Evolutionary conservation across 2,888 invertebrate genomes (phyloP), one percentile per base, ranked within the genome.

Genomic region (Napeogenes inachia): DNA sequence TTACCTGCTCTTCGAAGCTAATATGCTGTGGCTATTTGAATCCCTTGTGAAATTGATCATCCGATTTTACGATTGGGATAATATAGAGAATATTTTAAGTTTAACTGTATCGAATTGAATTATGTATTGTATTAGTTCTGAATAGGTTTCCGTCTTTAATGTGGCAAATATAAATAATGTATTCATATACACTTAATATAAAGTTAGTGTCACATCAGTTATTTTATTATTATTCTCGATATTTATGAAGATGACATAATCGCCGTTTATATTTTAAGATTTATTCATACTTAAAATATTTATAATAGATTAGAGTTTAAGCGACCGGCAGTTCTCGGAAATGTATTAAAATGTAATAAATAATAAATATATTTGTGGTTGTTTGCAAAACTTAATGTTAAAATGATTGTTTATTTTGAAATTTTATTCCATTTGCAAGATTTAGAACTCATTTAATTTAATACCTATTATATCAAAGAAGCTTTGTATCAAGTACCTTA

Each of bases 331-430:
- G 30, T 50, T 50, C 50, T 50, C 50, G 30, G 50, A 50, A 50
- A 50, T 50, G 30, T 50, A 30, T 50, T 50, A 50, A 50, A 21
- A 21, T 21, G 21, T 21, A 21, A 21, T n/a, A 10, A 30, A n/a
- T 50, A 50, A 50, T 50, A 50, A 50, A 21, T 50, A 50, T 30
- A 30, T 50, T 8, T 30, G 12, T 30, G 2, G 50, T 30, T 30
- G 30, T 47, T 60, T 45, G 45, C 12, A 46, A 54, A 45, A 45
- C 59, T 42, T 63, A 63, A 63, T 63, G 63, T 60, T 32, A 57
- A 54, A 60, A 60, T 63, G 60, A 63, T 63, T 54, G 35, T 60
- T 10, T 57, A 63, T 60, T 57, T 45, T 30, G 33, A 35, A 33
- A 21, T 32, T 12, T 32, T 35, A 33, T 8, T n/a, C 32, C 38